Evolutionary conservation across 2,888 invertebrate genomes (phyloP).

Genomic region (Orchesella flavescens): DNA sequence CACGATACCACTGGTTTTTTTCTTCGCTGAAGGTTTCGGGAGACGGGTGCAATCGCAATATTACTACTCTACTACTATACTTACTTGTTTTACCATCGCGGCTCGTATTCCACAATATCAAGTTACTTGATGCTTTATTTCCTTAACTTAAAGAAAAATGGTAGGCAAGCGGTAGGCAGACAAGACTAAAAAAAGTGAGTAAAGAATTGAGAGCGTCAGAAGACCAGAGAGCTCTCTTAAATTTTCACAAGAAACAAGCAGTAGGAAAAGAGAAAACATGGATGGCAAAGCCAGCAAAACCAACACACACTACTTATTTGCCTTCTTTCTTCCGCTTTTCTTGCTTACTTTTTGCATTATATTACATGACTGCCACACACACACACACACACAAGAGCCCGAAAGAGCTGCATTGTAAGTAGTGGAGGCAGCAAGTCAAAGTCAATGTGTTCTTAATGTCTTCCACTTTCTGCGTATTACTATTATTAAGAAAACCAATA

Average conservation of each 20-base stretch:
- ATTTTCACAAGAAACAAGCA: constrained; percentile 13
- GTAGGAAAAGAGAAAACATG: neutral
- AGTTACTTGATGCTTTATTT: constrained; percentile 23
- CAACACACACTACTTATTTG: neutral
- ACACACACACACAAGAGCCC: too few species aligned
- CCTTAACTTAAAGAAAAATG: neutral
- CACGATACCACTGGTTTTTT: too few species aligned
- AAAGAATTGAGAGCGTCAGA: too few species aligned
- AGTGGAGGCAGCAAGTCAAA: constrained; percentile 36
- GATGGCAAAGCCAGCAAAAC: neutral
- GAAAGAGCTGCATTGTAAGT: constrained; percentile 1
- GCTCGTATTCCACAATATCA: constrained; percentile 11
- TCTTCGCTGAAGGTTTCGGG: too few species aligned
- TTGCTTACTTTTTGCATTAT: constrained; percentile 12
- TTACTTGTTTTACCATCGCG: too few species aligned
- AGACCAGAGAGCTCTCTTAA: constrained; percentile 18
- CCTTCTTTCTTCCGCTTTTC: neutral
- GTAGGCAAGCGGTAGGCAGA: constrained; percentile 25
- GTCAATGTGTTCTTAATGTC: constrained; percentile 65
- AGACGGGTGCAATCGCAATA: too few species aligned
- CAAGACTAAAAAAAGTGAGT: constrained; percentile 11
- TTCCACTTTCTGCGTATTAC: constrained; percentile 62
- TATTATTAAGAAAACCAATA: constrained; percentile 64
- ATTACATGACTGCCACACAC: too few species aligned
- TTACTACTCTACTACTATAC: too few species aligned